Evolutionary conservation across 2,797 vertebrate genomes (phyloP).

Genomic region (Myotis planiceps): DNA sequence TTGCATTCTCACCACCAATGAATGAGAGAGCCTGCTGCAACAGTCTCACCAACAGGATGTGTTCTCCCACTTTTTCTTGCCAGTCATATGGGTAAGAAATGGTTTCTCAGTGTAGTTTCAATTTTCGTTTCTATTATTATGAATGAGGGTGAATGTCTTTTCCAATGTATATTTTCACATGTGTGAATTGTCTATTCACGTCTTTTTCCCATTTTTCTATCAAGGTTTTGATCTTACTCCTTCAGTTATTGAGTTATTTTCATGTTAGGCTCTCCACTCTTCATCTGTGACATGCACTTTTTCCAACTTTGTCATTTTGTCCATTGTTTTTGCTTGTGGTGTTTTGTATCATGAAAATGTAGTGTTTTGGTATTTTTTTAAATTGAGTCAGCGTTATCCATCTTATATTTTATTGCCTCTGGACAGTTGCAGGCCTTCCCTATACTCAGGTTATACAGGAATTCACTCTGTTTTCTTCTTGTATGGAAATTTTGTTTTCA

Average conservation of each 20-base stretch:
- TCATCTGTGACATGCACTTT: neutral
- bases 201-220: neutral
- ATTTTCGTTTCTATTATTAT: neutral
- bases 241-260: neutral
- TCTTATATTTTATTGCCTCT: neutral
- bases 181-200: neutral
- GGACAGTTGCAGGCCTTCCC: neutral
- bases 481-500: too few relatives aligned
- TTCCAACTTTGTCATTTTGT: neutral
- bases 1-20: neutral
- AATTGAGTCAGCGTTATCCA: neutral
- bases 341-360: neutral
- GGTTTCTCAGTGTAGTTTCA: neutral
- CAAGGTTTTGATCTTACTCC: neutral
- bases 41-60: neutral
- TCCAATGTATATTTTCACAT: neutral
- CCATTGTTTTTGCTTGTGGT: neutral
- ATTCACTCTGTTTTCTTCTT: neutral
- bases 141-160: neutral
- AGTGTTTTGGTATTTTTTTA: neutral
- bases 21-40: neutral
- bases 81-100: neutral
- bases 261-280: neutral
- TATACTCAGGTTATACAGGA: neutral
- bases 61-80: neutral